Base-by-base conservation (phyloP, 2,797 vertebrate species). In the Chrosomus eos region DNA sequence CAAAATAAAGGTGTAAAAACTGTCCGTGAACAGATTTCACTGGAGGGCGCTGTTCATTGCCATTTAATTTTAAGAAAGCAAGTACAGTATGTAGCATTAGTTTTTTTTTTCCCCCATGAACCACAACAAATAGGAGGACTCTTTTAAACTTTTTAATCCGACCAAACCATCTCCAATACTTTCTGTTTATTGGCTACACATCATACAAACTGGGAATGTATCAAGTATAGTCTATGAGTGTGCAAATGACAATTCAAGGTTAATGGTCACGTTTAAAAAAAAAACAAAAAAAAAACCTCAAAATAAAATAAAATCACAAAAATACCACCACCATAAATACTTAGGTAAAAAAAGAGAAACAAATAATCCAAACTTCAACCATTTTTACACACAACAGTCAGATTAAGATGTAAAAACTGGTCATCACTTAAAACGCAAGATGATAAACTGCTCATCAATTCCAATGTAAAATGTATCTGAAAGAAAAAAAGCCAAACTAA, bases 151-250 rank as follows among this genome's bases (percentile, higher is more conserved):
- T 71, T 90, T 83, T 74, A 83, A 80, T 87, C 58, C 7, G 40
- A 83, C 88, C 85, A 86, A 87, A 88, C 80, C 84, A 84, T 87
- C 76, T 75, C 81, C 73, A 83, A 84, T 77, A 74, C 95, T 94
- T 95, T 95, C 95, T 48, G 95, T 98, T 98, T 96, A 97, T 97
- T 99, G 97, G 96, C 96, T 96, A 96, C 96, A 98, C 96, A 95
- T 96, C 95, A 96, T 97, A 98, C 96, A 98, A 99, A 98, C 96
- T 96, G 97, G 97, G 97, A 99, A 98, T 99, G 97, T 98, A 99
- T 98, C 96, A 98, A 98, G 97, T 98, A 97, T 97, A 97, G 96
- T 97, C 96, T 98, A 98, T 97, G 96, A 97, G 98, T 98, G 97
- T 99, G 97, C 97, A 99, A 99, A 98, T 94, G 97, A 96, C 96